Conservation (phyloP, 2,888 invertebrate species). For the Euphydryas editha region DNA sequence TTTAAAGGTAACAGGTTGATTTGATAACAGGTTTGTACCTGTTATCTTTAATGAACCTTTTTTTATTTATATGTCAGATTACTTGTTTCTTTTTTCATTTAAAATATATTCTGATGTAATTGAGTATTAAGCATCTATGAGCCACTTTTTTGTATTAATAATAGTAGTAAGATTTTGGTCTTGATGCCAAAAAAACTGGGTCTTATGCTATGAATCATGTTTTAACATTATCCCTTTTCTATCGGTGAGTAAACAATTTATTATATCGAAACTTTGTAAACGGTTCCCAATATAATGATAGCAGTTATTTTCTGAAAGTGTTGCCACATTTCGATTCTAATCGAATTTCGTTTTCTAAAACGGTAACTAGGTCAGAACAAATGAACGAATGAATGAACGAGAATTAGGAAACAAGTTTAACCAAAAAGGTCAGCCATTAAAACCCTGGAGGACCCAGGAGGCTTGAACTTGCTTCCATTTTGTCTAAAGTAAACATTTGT, state of each 20-base stretch:
- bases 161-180: no score
- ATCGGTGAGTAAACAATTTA: background rate
- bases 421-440: conserved; percentile 33
- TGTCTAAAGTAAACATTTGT: background rate
- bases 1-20: no score
- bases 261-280: background rate
- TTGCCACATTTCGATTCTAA: conserved; percentile 35
- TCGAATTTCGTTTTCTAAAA: conserved; percentile 38
- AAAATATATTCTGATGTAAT: no score
- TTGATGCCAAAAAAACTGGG: no score
- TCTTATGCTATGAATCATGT: no score
- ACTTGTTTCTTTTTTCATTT: no score
- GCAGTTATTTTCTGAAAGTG: background rate
- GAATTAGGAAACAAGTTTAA: conserved; percentile 38
- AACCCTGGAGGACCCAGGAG: conserved; percentile 13
- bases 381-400: no score
- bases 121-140: no score
- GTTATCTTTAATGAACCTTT: no score
- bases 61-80: no score
- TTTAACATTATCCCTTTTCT: background rate
- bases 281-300: conserved; percentile 1
- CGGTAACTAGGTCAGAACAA: conserved; percentile 39
- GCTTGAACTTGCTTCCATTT: conserved; percentile 4
- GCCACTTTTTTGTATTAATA: no score
- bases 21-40: no score